These are phyloP conservation scores for Campoplex capitator DNA, from an alignment of 2,888 invertebrate genomes.

Conservation along the genomic window DNA sequence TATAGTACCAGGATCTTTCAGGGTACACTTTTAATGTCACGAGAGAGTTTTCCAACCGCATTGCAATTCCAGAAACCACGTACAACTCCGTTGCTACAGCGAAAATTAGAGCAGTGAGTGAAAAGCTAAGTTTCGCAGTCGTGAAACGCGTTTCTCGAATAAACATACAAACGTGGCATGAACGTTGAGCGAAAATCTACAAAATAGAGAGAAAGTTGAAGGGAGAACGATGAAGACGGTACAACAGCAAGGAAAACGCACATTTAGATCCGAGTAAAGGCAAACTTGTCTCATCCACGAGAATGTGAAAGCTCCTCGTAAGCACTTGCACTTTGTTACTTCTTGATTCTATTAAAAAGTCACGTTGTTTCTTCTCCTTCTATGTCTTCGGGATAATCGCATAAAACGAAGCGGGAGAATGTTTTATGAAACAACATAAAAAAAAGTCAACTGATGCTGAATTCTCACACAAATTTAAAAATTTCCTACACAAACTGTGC, in stretches of 20 bases:
- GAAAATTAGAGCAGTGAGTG: conserved; percentile 2
- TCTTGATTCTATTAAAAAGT: conserved; percentile 63
- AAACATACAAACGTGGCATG: conserved; percentile 49
- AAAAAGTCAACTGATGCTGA: not conserved
- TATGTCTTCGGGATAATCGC: conserved; percentile 1
- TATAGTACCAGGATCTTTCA: conserved; percentile 28
- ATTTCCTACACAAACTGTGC: not conserved
- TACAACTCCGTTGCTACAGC: conserved; percentile 1
- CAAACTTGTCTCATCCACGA: conserved; percentile 45
- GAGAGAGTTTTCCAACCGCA: conserved; percentile 9
- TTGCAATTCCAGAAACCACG: conserved; percentile 1
- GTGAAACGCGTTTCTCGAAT: conserved; percentile 63
- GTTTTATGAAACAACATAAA: conserved; percentile 34
- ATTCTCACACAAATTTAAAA: not conserved
- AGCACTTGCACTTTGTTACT: conserved; percentile 60
- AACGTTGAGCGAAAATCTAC: conserved; percentile 6
- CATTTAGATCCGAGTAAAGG: conserved; percentile 51
- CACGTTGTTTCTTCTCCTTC: conserved; percentile 2
- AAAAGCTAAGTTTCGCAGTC: conserved; percentile 66
- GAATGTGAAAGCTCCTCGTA: conserved; percentile 27
- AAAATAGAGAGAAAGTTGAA: conserved; percentile 3
- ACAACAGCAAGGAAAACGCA: conserved; percentile 31
- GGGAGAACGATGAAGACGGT: conserved; percentile 3
- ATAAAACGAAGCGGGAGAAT: conserved; percentile 13
- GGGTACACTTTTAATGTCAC: conserved; percentile 40